Evolutionary conservation across 1,140 invertebrate species (phyloP), one percentile per base, ranked within the genome.

Genomic region (Danaus melanippus): DNA sequence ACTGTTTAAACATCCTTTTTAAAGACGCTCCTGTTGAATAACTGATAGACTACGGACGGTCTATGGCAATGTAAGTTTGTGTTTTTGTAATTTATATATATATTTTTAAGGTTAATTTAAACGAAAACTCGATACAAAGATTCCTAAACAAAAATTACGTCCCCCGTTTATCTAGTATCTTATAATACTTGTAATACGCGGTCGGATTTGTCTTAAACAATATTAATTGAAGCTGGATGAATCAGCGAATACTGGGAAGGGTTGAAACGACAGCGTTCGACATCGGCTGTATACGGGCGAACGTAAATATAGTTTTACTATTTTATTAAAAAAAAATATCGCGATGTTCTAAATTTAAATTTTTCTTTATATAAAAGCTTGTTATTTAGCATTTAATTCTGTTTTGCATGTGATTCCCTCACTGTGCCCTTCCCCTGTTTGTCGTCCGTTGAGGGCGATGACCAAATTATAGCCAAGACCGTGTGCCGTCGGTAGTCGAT

Each of bases 161-260:
- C 21, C 21, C 21, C 21, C 6, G 21, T 32, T 32, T 32, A 32
- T 32, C 21, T 32, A 32, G 21, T 32, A 32, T 32, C 21, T 66
- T 73, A 67, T 76, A 79, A 77, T 76, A 74, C 76, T 58, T 70
- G 70, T 79, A 79, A 80, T 83, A 76, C 71, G 66, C 64, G 65
- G 74, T 66, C 69, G 67, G 70, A 76, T 74, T 67, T 70, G 73
- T 73, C 78, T 78, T 84, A 83, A 86, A 74, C 69, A 76, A 82
- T 83, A 86, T 86, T 84, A 83, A 86, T 86, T 74, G 78, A 71
- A 57, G 56, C 57, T 59, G 58, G 62, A 73, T 86, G 83, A 84
- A 64, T 79, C 72, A 73, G 78, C 81, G 62, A 62, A 69, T 67
- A 53, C 51, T 42, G 43, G 60, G 69, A 76, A 78, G 73, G 74